A percentile compares a stretch with the other conserved stretches of the same genome.
Evolutionary conservation across 2,888 invertebrate genomes (phyloP).

Genomic region (Drosophila setosimentum): DNA sequence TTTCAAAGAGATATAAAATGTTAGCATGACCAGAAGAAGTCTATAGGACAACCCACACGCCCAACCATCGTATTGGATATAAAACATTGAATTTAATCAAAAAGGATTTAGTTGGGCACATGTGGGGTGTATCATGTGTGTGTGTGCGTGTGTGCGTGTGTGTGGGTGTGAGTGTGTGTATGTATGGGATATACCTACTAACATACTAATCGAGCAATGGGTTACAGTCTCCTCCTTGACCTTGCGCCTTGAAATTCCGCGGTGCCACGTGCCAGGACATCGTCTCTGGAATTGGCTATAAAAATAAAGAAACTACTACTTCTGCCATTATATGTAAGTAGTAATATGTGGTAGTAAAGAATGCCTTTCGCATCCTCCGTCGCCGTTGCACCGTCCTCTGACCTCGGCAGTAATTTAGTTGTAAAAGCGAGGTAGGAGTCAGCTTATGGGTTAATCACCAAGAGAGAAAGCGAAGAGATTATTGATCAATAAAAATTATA

Average conservation of each 20-base stretch:
- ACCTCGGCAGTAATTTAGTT: conserved; percentile 30
- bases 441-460: conserved; percentile 22
- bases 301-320: conserved; percentile 38
- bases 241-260: conserved; percentile 66
- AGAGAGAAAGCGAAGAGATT: not conserved
- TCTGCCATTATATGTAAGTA: conserved; percentile 15
- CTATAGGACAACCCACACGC: conserved; percentile 26
- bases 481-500: not conserved
- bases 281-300: conserved; percentile 37
- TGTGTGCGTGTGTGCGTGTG: conserved; percentile 7
- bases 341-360: conserved; percentile 38
- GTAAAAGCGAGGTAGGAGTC: conserved; percentile 19
- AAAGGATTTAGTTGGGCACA: conserved; percentile 71
- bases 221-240: conserved; percentile 66
- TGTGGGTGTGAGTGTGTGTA: conserved; percentile 20
- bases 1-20: conserved; percentile 81
- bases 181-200: conserved; percentile 3
- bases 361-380: not conserved
- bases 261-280: conserved; percentile 65
- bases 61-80: conserved; percentile 70
- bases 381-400: not conserved
- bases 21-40: conserved; percentile 71
- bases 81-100: conserved; percentile 82
- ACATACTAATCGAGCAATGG: conserved; percentile 48
- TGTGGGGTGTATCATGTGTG: not conserved